A percentile compares a stretch with the other conserved stretches of the same genome.
These are phyloP conservation scores for Solen grandis DNA, from an alignment of 1,140 invertebrate genomes.

Conservation along the genomic window DNA sequence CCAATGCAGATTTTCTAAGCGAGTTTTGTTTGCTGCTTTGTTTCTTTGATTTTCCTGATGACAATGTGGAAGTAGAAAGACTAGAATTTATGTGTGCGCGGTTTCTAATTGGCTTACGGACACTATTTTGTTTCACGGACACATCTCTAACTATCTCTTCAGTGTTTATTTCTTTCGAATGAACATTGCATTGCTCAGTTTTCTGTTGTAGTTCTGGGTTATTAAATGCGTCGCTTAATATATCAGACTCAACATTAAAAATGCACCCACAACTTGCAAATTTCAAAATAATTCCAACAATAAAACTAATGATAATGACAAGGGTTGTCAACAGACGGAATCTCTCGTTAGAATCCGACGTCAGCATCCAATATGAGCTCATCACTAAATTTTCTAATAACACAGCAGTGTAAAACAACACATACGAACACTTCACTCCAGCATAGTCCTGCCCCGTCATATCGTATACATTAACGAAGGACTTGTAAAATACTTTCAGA, in stretches of 20 bases:
- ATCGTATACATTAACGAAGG: constrained; percentile 49
- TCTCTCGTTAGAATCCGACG: constrained; percentile 1
- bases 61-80: no score
- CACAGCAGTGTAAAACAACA: constrained; percentile 39
- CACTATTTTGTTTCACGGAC: no score
- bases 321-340: constrained; percentile 23
- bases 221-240: constrained; percentile 46
- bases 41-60: no score
- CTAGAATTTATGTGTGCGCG: no score
- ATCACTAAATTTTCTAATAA: constrained; percentile 51
- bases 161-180: no score
- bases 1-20: no score
- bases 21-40: no score
- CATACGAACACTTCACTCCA: constrained; percentile 51
- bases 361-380: constrained; percentile 53
- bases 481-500: constrained; percentile 21
- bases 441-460: constrained; percentile 33
- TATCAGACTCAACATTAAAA: constrained; percentile 40
- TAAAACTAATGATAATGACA: constrained; percentile 35
- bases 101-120: no score
- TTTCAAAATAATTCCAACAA: constrained; percentile 43
- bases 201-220: constrained; percentile 39
- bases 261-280: constrained; percentile 51
- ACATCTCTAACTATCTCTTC: no score
- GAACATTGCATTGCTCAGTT: neutral